Conservation (phyloP, 1,140 invertebrate species). For the Helicorthomorpha holstii region DNA sequence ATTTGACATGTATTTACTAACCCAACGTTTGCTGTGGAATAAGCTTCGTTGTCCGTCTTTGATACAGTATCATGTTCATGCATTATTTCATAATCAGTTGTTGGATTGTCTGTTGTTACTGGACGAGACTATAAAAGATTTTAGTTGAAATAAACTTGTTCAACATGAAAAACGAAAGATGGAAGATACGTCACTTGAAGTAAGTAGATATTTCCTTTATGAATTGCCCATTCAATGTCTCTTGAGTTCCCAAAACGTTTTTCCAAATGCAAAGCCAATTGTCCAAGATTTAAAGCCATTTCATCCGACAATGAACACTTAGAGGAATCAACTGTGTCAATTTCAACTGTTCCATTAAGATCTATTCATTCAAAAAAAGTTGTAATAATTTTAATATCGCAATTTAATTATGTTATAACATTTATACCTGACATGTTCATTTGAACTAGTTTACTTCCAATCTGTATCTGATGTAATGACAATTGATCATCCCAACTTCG, state of each 20-base stretch:
- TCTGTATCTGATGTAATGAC: conserved; percentile 25
- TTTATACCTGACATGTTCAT: background rate
- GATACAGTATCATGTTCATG: background rate
- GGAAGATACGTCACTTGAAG: background rate
- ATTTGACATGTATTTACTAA: background rate
- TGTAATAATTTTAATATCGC: background rate
- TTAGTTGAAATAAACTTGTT: background rate
- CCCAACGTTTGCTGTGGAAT: background rate
- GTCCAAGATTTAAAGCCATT: background rate
- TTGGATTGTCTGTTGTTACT: background rate
- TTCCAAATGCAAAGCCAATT: background rate
- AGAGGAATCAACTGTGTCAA: background rate
- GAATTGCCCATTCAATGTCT: background rate
- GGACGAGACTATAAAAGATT: background rate
- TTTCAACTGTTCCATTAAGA: background rate
- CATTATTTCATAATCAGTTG: background rate
- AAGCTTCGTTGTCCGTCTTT: background rate
- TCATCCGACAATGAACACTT: background rate
- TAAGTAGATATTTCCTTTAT: background rate
- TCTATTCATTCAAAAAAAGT: background rate
- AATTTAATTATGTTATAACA: background rate
- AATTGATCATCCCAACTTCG: conserved; percentile 30
- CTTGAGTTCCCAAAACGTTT: background rate
- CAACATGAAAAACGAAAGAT: background rate
- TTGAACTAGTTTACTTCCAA: conserved; percentile 35